Base-by-base conservation (phyloP, 1,140 invertebrate genomes). In the Sinonovacula constricta region DNA sequence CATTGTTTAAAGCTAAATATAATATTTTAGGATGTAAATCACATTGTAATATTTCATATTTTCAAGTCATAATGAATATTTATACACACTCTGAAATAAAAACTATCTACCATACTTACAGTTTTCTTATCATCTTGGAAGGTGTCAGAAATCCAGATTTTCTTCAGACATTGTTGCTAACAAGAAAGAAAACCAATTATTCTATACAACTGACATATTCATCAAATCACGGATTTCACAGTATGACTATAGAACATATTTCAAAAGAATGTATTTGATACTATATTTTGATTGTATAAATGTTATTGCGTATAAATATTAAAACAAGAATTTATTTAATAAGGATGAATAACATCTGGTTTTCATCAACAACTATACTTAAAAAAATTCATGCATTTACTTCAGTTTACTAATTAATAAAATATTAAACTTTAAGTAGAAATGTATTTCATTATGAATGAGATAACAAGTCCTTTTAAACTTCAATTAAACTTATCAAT, bases 61-160 rank as follows among this genome's bases (percentile, higher is more conserved):
- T 45, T 7, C 39, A 45, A 45, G 39, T 45, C 39, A 45, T 45
- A 45, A 45, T 45, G 18, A 10, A 7, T 7, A 45, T 18, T 45
- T 45, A 45, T 45, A 45, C 7, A 45, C 39, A 45, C 39, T 10
- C 39, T 10, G 18, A 45, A 18, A 45, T 10, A 18, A 45, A 10
- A 10, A 45, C 18, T 10, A 7, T 10, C 18, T 18, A 60, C 70
- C 4, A n/a, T 49, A 85, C 88, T 85, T 69, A 91, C 89, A 60
- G 88, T 81, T 45, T 45, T 45, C n/a, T 85, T 86, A 78, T 91
- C 89, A 28, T 89, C 88, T 34, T 89, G 81, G 69, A 91, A 91
- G 18, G 63, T 82, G 28, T 91, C 88, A 12, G 90, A 90, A 31
- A 91, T 85, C 92, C 92, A 92, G 53, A 92, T 88, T 62, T 82